phyloP scores from a whole-genome alignment of 2,888 invertebrate genomes.

The Carterocephalus palaemon region DNA sequence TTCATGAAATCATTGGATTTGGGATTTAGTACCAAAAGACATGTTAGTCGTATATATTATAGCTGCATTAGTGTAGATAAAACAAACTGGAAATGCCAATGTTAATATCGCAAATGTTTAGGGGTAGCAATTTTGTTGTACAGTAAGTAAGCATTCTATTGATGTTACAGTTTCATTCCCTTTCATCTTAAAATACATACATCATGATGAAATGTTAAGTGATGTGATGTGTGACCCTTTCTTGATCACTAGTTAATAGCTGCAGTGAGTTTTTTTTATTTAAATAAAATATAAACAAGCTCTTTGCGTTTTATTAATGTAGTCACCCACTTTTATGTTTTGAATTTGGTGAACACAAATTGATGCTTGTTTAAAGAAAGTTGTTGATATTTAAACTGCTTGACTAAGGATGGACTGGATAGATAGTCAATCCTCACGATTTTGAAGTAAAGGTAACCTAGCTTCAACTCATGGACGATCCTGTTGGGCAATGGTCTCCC shows the following conservation, averaged over 20 bases:
- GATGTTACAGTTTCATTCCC: slow-evolving; percentile 40
- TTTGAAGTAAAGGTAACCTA: no score
- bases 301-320: no score
- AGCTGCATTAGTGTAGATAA: slow-evolving; percentile 22
- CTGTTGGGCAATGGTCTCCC: slow-evolving; percentile 27
- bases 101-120: slow-evolving; percentile 13
- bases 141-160: slow-evolving; percentile 48
- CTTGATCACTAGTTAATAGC: slow-evolving; percentile 51
- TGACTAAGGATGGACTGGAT: no score
- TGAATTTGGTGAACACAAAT: no score
- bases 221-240: slow-evolving; percentile 44
- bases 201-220: slow-evolving; percentile 57
- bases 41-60: slow-evolving; percentile 26
- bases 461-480: no score
- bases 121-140: slow-evolving; percentile 48
- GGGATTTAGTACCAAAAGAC: slow-evolving; percentile 18
- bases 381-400: no score
- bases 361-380: no score
- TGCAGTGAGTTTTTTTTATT: slow-evolving; percentile 60
- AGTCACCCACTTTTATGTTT: no score
- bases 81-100: slow-evolving; percentile 12
- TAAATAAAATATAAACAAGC: slow-evolving; percentile 62
- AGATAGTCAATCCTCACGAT: no score
- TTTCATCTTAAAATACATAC: slow-evolving; percentile 42
- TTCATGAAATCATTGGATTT: slow-evolving; percentile 47